These are phyloP conservation scores for Pissodes strobi DNA, from an alignment of 1,140 invertebrate species.

Conservation along the genomic window DNA sequence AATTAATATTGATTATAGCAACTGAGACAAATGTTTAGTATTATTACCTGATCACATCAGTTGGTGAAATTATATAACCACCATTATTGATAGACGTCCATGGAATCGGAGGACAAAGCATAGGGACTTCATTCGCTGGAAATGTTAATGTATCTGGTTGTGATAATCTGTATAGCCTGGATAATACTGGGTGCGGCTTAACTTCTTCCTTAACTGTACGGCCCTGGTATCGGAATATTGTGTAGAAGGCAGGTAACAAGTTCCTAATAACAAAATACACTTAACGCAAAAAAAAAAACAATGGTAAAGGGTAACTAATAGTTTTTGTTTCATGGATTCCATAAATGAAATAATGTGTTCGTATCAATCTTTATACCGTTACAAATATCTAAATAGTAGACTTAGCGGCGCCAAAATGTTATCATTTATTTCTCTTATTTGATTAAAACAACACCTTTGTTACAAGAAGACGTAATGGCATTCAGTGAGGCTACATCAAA, in stretches of 20 bases:
- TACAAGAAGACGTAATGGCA: too few relatives aligned
- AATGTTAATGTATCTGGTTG: slow-evolving; percentile 71
- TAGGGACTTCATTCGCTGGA: slow-evolving; percentile 72
- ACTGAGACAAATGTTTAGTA: neutral
- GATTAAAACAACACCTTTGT: too few relatives aligned
- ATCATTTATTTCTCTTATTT: too few relatives aligned
- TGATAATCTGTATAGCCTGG: slow-evolving; percentile 69
- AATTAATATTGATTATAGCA: too few relatives aligned
- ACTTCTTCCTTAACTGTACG: slow-evolving; percentile 72
- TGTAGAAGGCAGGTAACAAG: slow-evolving; percentile 78
- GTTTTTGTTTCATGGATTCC: too few relatives aligned
- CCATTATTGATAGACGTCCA: slow-evolving; percentile 72
- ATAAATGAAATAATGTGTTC: too few relatives aligned
- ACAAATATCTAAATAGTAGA: too few relatives aligned
- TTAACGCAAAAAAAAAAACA: slow-evolving; percentile 25
- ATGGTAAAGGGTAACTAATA: neutral
- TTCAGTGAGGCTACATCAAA: too few relatives aligned
- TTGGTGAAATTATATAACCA: slow-evolving; percentile 75
- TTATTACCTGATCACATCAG: slow-evolving; percentile 65
- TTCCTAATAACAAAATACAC: too few relatives aligned
- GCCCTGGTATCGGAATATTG: slow-evolving; percentile 73
- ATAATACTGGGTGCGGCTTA: slow-evolving; percentile 81
- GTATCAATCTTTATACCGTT: too few relatives aligned
- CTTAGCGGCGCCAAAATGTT: too few relatives aligned
- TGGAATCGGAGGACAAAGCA: slow-evolving; percentile 79